Percentiles rank a stretch among this genome's conserved stretches.
Conservation (phyloP, 2,797 vertebrate genomes). For the Cyclura pinguis region DNA sequence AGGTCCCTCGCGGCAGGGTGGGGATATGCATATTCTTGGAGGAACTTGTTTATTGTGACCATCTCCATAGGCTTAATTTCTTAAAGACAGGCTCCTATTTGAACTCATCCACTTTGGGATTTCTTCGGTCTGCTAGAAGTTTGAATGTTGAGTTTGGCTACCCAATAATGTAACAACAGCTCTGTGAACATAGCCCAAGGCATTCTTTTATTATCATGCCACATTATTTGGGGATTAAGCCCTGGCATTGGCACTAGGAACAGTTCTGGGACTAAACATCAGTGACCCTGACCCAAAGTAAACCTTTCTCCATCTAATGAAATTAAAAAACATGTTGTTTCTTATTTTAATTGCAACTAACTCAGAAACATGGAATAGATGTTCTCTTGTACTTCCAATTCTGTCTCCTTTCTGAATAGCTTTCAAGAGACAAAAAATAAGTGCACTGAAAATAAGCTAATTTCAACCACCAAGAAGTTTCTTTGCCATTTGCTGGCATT, state of each 20-base stretch:
- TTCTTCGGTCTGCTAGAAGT: not conserved
- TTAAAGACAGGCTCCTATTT: not conserved
- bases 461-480: not conserved
- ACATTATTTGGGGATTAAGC: not conserved
- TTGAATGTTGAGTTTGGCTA: not conserved
- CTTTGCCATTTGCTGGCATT: not conserved
- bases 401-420: not conserved
- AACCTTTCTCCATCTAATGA: not conserved
- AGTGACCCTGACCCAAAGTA: not conserved
- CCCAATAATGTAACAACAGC: too few relatives aligned
- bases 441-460: too few relatives aligned
- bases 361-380: not conserved
- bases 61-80: constrained; percentile 7
- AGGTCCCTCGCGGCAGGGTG: not conserved
- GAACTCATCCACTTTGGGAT: too few relatives aligned
- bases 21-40: constrained; percentile 7
- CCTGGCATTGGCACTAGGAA: not conserved
- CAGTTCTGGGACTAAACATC: too few relatives aligned
- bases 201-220: not conserved
- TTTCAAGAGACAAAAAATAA: not conserved
- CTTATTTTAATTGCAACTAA: not conserved
- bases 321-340: not conserved
- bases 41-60: constrained; percentile 22
- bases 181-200: not conserved
- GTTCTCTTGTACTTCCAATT: not conserved